A percentile compares a stretch with the other conserved stretches of the same genome.
Evolutionary conservation across 2,113 vertebrate genomes (phyloP).

Genomic region (Tupaia tana): DNA sequence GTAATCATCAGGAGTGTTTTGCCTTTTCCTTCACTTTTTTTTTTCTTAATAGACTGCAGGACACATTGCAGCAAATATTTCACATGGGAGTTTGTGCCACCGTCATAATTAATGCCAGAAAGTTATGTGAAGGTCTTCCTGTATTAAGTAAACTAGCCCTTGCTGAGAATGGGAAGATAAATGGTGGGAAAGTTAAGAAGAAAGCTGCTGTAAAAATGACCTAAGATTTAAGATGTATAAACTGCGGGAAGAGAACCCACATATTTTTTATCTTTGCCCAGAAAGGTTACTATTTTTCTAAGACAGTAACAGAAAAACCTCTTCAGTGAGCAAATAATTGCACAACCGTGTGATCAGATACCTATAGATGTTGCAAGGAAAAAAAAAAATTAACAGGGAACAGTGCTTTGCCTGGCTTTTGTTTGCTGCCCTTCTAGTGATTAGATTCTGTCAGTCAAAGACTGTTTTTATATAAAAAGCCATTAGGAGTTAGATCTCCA

Average conservation of each 20-base stretch:
- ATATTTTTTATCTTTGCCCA: slow-evolving; percentile 83
- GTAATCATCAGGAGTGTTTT: slow-evolving; percentile 73
- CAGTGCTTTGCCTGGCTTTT: slow-evolving; percentile 82
- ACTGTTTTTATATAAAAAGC: slow-evolving; percentile 85
- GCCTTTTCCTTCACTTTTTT: background rate
- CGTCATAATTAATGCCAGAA: slow-evolving; percentile 86
- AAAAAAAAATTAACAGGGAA: slow-evolving; percentile 82
- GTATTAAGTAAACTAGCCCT: slow-evolving; percentile 85
- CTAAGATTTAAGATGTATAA: slow-evolving; percentile 82
- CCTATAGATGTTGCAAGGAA: slow-evolving; percentile 82
- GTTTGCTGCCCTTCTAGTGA: slow-evolving; percentile 85
- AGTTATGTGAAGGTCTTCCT: slow-evolving; percentile 88
- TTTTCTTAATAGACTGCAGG: slow-evolving; percentile 74
- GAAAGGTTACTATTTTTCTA: slow-evolving; percentile 84
- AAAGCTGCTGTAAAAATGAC: slow-evolving; percentile 84
- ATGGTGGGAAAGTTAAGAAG: slow-evolving; percentile 77
- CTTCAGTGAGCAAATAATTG: slow-evolving; percentile 86
- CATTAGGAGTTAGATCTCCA: slow-evolving; percentile 84
- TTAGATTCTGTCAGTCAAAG: slow-evolving; percentile 89
- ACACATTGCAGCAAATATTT: slow-evolving; percentile 84
- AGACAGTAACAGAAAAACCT: slow-evolving; percentile 81
- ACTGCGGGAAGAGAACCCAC: slow-evolving; percentile 78
- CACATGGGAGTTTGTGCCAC: slow-evolving; percentile 82
- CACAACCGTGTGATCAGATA: slow-evolving; percentile 78
- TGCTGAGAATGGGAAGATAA: slow-evolving; percentile 84